Evolutionary conservation across 2,888 invertebrate species (phyloP).

Genomic region (Tinea semifulvella): DNA sequence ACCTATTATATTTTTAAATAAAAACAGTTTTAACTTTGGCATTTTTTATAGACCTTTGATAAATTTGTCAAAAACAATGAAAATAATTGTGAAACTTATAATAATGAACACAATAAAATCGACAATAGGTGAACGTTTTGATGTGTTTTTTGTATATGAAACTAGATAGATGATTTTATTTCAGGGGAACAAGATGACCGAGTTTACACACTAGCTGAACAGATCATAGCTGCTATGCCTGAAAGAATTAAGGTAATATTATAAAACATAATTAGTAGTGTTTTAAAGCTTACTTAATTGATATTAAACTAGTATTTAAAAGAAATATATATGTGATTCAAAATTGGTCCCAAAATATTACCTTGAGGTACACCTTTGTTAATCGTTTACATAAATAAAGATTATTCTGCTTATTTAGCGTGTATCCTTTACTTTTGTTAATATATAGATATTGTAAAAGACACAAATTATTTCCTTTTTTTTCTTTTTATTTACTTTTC

Average conservation of each 20-base stretch:
- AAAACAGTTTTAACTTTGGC: too few species aligned
- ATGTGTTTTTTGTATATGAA: slow-evolving; percentile 10
- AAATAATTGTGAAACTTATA: background rate
- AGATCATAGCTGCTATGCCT: slow-evolving; percentile 98
- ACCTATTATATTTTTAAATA: too few species aligned
- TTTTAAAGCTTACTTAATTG: too few species aligned
- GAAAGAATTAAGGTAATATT: slow-evolving; percentile 88
- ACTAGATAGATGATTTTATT: slow-evolving; percentile 31
- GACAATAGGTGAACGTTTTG: background rate
- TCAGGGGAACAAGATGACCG: slow-evolving; percentile 92
- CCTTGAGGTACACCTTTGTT: background rate
- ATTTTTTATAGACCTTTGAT: slow-evolving; percentile 10
- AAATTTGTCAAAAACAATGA: slow-evolving; percentile 11
- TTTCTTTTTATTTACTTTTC: too few species aligned
- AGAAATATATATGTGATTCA: too few species aligned
- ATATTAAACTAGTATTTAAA: too few species aligned
- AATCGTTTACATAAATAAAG: too few species aligned
- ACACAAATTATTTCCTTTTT: too few species aligned
- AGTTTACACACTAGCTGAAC: slow-evolving; percentile 93
- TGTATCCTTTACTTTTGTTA: too few species aligned
- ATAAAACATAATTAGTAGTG: background rate
- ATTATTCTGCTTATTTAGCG: too few species aligned
- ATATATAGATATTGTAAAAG: too few species aligned
- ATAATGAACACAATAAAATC: background rate
- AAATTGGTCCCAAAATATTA: background rate